Evolutionary conservation across 2,113 vertebrate genomes (phyloP).

Genomic region (Todiramphus chloris): DNA sequence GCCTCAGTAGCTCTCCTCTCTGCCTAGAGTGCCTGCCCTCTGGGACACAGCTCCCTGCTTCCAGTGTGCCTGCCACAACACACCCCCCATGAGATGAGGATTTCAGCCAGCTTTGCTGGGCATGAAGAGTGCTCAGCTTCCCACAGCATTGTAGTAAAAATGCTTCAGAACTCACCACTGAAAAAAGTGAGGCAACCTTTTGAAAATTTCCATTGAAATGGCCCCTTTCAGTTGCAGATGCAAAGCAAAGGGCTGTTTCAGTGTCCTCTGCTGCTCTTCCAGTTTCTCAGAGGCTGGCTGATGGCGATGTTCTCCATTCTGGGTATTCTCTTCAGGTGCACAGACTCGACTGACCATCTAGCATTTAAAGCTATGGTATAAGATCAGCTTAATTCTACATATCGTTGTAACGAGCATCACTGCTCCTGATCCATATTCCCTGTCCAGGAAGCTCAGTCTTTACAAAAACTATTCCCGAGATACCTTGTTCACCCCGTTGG

Average conservation of each 20-base stretch:
- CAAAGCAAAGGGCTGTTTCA: background rate
- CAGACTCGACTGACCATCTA: background rate
- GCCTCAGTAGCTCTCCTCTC: background rate
- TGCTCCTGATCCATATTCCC: background rate
- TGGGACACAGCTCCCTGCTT: background rate
- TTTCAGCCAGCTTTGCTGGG: background rate
- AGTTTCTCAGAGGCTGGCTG: too few relatives aligned
- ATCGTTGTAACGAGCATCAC: background rate
- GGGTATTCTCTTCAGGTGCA: background rate
- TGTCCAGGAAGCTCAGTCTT: background rate
- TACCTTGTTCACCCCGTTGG: background rate
- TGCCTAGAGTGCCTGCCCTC: background rate
- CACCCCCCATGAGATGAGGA: rapidly evolving
- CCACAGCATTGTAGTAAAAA: background rate
- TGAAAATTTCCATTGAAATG: background rate
- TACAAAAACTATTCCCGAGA: background rate
- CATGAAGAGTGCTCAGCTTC: background rate
- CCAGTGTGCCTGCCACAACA: background rate
- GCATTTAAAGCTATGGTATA: background rate
- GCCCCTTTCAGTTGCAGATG: background rate
- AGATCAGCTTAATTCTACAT: background rate
- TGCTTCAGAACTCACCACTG: background rate
- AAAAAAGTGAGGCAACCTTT: background rate
- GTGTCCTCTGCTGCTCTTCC: background rate
- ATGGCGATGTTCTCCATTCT: background rate